Conservation (phyloP, 2,888 invertebrate genomes). For the Beris chalybata region DNA sequence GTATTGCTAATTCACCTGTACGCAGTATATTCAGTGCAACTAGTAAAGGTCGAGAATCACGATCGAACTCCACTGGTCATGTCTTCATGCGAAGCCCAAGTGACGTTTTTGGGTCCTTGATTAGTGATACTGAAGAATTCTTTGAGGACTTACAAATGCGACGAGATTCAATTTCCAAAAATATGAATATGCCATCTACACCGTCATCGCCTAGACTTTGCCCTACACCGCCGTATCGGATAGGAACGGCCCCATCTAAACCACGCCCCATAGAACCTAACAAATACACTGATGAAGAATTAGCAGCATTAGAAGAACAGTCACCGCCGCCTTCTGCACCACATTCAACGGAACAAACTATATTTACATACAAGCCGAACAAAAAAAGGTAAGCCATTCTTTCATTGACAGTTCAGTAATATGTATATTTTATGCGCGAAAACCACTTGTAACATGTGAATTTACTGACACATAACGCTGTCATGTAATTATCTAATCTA, state of each 20-base stretch:
- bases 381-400: not conserved
- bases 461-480: too few species aligned
- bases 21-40: slow-evolving; percentile 54
- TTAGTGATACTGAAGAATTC: slow-evolving; percentile 63
- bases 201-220: slow-evolving; percentile 56
- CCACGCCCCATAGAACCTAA: slow-evolving; percentile 50
- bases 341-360: slow-evolving; percentile 38
- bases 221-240: slow-evolving; percentile 62
- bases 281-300: slow-evolving; percentile 53
- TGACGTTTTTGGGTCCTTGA: slow-evolving; percentile 62
- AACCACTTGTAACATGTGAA: not conserved
- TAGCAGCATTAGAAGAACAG: slow-evolving; percentile 50
- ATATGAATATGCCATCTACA: slow-evolving; percentile 42
- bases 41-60: slow-evolving; percentile 60
- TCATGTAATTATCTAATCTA: too few species aligned
- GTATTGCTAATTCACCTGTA: slow-evolving; percentile 76
- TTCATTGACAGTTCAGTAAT: not conserved
- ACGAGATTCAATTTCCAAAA: slow-evolving; percentile 47
- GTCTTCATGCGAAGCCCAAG: slow-evolving; percentile 61
- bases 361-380: not conserved
- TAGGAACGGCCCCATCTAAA: slow-evolving; percentile 58
- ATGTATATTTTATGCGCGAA: not conserved
- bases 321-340: slow-evolving; percentile 60
- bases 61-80: slow-evolving; percentile 71
- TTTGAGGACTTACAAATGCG: slow-evolving; percentile 55